Percentiles rank a stretch among this genome's conserved stretches.
Conservation (phyloP, 2,113 vertebrate species). For the Fulmarus glacialis region DNA sequence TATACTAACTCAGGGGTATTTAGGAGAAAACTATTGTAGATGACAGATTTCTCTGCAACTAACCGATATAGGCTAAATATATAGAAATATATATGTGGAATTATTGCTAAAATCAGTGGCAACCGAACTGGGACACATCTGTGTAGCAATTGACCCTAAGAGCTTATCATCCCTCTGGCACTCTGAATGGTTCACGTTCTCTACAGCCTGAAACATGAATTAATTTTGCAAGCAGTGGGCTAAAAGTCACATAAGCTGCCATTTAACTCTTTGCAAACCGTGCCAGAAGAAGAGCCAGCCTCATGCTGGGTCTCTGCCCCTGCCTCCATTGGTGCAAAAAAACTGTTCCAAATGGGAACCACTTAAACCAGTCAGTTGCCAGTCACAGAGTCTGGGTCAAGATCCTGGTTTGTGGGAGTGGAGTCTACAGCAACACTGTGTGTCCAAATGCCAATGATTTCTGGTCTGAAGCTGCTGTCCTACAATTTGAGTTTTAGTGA, state of each 20-base stretch:
- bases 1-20: neutral
- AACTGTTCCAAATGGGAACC: neutral
- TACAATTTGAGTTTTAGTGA: neutral
- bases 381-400: neutral
- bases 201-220: constrained; percentile 17
- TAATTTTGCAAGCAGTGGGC: constrained; percentile 34
- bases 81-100: neutral
- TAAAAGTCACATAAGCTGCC: constrained; percentile 13
- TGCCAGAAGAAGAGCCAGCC: neutral
- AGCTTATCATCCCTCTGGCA: constrained; percentile 17
- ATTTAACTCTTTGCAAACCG: constrained; percentile 19
- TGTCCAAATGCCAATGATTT: neutral
- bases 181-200: neutral
- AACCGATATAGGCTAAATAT: neutral
- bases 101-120: neutral
- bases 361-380: neutral
- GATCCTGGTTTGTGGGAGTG: neutral
- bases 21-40: neutral
- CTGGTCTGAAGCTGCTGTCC: neutral
- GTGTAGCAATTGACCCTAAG: constrained; percentile 10
- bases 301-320: neutral
- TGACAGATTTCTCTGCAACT: neutral
- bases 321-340: neutral
- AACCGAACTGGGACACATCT: constrained; percentile 2
- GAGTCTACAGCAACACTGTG: neutral